phyloP scores from a whole-genome alignment of 1,140 invertebrate genomes.

The Saccostrea echinata region DNA sequence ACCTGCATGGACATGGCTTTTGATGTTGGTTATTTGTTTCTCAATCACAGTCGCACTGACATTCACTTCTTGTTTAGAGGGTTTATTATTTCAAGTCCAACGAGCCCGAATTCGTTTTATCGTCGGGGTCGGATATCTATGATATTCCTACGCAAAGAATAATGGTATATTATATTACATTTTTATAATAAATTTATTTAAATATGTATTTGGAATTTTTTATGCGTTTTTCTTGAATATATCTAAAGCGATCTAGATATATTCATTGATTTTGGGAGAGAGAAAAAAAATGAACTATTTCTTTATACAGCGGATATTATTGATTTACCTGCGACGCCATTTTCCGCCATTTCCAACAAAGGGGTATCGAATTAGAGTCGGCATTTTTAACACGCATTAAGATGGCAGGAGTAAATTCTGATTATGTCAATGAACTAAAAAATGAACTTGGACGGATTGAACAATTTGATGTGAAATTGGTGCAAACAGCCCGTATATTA shows the following conservation, averaged over 20 bases:
- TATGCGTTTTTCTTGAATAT: not conserved
- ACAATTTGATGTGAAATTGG: not conserved
- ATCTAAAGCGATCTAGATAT: not conserved
- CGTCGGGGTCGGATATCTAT: not conserved
- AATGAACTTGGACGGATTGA: not conserved
- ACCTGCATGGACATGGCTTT: conserved; percentile 36
- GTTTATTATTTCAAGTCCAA: not conserved
- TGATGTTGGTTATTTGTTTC: not conserved
- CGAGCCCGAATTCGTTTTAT: not conserved
- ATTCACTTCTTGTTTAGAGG: not conserved
- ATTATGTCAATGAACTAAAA: not conserved
- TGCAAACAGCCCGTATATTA: not conserved
- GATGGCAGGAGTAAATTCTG: not conserved
- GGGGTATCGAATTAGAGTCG: not conserved
- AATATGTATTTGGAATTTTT: not conserved
- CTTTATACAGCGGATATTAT: not conserved
- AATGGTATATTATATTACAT: not conserved
- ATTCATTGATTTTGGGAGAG: not conserved
- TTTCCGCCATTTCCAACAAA: conserved; percentile 25
- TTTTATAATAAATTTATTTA: not conserved
- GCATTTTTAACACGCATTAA: not conserved
- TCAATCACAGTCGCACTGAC: not conserved
- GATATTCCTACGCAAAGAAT: not conserved
- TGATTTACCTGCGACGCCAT: not conserved
- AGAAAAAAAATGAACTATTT: not conserved